These are phyloP conservation scores for Helicoverpa armigera DNA, from an alignment of 1,140 invertebrate species.

Conservation along the genomic window DNA sequence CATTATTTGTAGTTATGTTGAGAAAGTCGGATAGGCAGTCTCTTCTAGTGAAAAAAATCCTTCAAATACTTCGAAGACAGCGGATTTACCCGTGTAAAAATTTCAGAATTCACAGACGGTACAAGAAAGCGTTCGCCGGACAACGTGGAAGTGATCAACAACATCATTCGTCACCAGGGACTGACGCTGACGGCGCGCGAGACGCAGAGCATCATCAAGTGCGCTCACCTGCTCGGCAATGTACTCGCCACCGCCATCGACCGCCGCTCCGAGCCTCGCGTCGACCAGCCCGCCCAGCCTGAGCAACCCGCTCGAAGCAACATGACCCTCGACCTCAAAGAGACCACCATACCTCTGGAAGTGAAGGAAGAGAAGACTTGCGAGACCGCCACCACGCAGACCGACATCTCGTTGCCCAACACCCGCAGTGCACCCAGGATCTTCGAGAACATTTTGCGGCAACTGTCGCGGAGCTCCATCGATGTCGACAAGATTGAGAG, in stretches of 20 bases:
- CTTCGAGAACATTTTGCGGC: conserved; percentile 80
- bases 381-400: conserved; percentile 77
- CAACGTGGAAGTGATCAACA: conserved; percentile 66
- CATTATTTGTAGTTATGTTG: too few species aligned
- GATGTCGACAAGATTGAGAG: conserved; percentile 56
- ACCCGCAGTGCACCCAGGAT: conserved; percentile 82
- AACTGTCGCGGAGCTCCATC: conserved; percentile 74
- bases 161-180: conserved; percentile 77
- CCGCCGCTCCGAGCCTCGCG: conserved; percentile 64
- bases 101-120: conserved; percentile 72
- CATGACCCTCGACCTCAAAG: conserved; percentile 73
- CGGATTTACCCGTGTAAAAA: too few species aligned
- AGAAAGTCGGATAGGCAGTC: too few species aligned
- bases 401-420: conserved; percentile 80
- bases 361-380: conserved; percentile 74
- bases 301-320: conserved; percentile 59
- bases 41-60: too few species aligned
- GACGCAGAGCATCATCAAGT: conserved; percentile 80
- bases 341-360: conserved; percentile 69
- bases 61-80: too few species aligned
- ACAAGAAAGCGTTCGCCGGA: conserved; percentile 74
- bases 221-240: conserved; percentile 77
- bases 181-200: conserved; percentile 75
- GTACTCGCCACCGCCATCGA: conserved; percentile 77
- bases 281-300: conserved; percentile 60